phyloP scores from a whole-genome alignment of 2,888 invertebrate genomes.

The Eupithecia pulchellata region DNA sequence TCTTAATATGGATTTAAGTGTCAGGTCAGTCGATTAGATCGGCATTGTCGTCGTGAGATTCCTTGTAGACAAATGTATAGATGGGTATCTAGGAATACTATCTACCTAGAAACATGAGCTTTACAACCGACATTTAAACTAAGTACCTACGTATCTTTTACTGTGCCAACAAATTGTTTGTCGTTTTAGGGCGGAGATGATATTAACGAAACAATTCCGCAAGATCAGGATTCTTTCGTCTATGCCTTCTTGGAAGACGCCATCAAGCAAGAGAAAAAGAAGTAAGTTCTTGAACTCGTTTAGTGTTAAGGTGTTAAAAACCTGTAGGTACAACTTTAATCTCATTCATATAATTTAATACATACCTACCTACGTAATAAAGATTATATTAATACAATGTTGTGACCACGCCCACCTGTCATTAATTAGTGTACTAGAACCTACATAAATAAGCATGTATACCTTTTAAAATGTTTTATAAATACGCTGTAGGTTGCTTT shows the following conservation, averaged over 20 bases:
- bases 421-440: too few relatives aligned
- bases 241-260: conserved; percentile 78
- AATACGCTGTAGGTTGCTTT: too few relatives aligned
- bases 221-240: conserved; percentile 74
- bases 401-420: too few relatives aligned
- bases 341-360: too few relatives aligned
- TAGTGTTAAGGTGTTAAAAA: too few relatives aligned
- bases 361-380: too few relatives aligned
- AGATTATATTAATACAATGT: too few relatives aligned
- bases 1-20: too few relatives aligned
- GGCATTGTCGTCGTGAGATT: not conserved
- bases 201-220: conserved; percentile 55
- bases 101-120: not conserved
- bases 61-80: not conserved
- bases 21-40: not conserved
- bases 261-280: conserved; percentile 74
- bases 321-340: too few relatives aligned
- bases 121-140: not conserved
- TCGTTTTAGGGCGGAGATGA: conserved; percentile 43
- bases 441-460: too few relatives aligned
- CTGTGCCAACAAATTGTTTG: not conserved
- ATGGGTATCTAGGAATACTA: too few relatives aligned
- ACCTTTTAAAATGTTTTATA: too few relatives aligned
- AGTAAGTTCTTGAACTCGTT: conserved; percentile 68
- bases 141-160: not conserved